Percentiles rank a stretch among this genome's conserved stretches.
Evolutionary conservation across 1,140 invertebrate genomes (phyloP).

Genomic region (Lepidotrigona ventralis): DNA sequence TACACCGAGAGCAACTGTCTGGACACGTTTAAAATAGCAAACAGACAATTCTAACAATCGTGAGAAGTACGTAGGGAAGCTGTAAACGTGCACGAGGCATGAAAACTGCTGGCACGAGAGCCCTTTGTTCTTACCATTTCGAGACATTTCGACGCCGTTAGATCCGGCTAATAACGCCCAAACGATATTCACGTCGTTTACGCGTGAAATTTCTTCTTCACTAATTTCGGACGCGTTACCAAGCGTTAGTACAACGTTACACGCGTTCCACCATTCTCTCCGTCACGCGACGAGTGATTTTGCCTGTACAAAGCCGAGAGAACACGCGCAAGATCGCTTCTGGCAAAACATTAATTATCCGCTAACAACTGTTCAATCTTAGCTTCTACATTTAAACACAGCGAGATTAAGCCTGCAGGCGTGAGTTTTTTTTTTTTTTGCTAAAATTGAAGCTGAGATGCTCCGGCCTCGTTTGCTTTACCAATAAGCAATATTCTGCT

Average conservation of each 20-base stretch:
- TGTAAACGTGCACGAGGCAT: constrained; percentile 49
- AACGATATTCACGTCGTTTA: neutral
- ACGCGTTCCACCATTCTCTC: neutral
- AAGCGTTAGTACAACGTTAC: neutral
- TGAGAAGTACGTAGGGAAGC: constrained; percentile 1
- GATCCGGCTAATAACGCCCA: constrained; percentile 57
- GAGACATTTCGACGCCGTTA: constrained; percentile 57
- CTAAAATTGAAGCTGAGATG: neutral
- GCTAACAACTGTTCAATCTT: constrained; percentile 11
- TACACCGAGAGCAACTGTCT: neutral
- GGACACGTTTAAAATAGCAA: neutral
- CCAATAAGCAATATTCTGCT: too few relatives aligned
- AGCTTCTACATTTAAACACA: neutral
- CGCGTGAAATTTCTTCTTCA: constrained; percentile 33
- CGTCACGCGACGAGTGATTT: constrained; percentile 5
- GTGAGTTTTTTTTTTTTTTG: too few relatives aligned
- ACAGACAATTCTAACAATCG: too few relatives aligned
- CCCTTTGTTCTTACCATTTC: constrained; percentile 69
- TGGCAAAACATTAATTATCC: constrained; percentile 18
- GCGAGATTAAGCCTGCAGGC: neutral
- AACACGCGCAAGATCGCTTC: too few relatives aligned
- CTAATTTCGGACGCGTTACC: neutral
- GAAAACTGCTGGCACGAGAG: constrained; percentile 67
- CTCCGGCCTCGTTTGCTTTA: neutral
- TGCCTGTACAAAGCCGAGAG: neutral